Percentiles rank a stretch among this genome's conserved stretches.
Evolutionary conservation across 1,140 invertebrate species (phyloP).

Genomic region (Metaphire vulgaris): DNA sequence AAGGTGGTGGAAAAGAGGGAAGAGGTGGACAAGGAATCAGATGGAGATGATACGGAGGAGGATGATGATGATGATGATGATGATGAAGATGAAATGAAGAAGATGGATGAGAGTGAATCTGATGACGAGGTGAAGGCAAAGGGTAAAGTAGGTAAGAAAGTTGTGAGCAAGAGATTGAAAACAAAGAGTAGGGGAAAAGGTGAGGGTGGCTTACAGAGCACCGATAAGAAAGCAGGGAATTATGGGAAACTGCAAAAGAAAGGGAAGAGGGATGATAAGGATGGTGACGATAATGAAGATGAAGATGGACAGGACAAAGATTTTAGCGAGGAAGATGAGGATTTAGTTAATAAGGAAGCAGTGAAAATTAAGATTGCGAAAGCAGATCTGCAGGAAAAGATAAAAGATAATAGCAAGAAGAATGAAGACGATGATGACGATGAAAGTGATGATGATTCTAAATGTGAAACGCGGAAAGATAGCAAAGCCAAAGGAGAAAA

Average conservation of each 20-base stretch:
- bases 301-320: neutral
- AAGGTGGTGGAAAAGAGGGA: neutral
- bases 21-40: neutral
- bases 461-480: too few species aligned
- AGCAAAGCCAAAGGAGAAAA: too few species aligned
- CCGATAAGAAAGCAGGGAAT: too few species aligned
- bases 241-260: conserved; percentile 8
- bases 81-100: neutral
- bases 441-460: too few species aligned
- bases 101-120: neutral
- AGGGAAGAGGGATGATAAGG: neutral
- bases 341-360: neutral
- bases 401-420: neutral
- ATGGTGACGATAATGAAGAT: neutral
- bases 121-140: conserved; percentile 12
- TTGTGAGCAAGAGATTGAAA: too few species aligned
- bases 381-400: neutral
- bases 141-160: too few species aligned
- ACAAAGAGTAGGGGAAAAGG: too few species aligned
- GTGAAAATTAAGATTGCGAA: neutral
- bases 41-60: neutral
- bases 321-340: neutral
- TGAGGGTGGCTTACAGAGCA: too few species aligned
- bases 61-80: neutral
- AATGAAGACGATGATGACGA: too few species aligned